Evolutionary conservation across 2,113 vertebrate species (phyloP), one percentile per base, ranked within the genome.

Genomic region (Neogobius melanostomus): DNA sequence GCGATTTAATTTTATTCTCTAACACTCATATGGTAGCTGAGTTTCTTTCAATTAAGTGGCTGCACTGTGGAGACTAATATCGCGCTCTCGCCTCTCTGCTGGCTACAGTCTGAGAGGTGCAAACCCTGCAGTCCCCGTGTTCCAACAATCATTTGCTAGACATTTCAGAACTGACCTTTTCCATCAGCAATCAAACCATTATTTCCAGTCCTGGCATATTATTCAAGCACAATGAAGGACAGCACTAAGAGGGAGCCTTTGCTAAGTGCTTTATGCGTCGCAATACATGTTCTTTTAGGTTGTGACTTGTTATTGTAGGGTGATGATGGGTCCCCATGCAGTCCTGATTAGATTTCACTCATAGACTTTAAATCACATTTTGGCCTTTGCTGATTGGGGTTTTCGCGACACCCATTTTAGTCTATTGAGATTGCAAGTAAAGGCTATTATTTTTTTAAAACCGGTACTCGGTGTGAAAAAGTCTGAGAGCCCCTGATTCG

Each of bases 161-260:
- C 67, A 44, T 59, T 74, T 63, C 15, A 64, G 46, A 52, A 59
- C 64, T 68, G 75, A 49, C 45, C 69, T 57, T 79, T 74, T 77
- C 70, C 74, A 56, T 71, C 61, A 63, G 7, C 74, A 43, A 59
- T 17, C 74, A 52, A 50, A n/a, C 15, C 7, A 54, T 47, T 21
- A 48, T 76, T 69, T 79, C 63, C 69, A 73, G 82, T 77, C 61
- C 28, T 50, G 59, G 66, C 21, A 64, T 53, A 44, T 74, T 51
- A 66, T 65, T 53, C 14, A 46, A 71, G 44, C 79, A 81, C 63
- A 69, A 62, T 54, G 62, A 36, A 36, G 28, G 28, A 66, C 71
- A 69, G 71, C 51, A 52, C 64, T 64, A 50, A 50, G 28, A 36
- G 28, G 4, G 2, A 36, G 28, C 3, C 3, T 4, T 36, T 3